Percentiles rank a stretch among this genome's conserved stretches.
phyloP scores from a whole-genome alignment of 1,140 invertebrate species.

The Cheumatopsyche charites region DNA sequence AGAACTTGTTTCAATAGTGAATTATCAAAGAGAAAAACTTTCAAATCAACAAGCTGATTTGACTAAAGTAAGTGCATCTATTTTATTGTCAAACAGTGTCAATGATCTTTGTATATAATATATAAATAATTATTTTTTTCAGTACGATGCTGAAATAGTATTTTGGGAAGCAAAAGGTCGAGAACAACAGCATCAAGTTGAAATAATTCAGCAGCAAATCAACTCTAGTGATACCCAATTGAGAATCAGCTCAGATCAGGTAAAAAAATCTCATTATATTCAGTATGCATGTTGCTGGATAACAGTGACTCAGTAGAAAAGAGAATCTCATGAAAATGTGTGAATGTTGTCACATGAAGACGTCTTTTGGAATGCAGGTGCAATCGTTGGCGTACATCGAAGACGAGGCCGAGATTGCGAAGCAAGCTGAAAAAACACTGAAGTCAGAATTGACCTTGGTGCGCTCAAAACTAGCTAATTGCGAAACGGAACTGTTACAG shows the following conservation, averaged over 20 bases:
- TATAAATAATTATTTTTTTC: too few species aligned
- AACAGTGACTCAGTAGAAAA: neutral
- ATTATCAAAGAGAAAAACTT: slow-evolving; percentile 88
- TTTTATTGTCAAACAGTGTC: too few species aligned
- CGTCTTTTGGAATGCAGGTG: slow-evolving; percentile 59
- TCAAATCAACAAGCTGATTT: slow-evolving; percentile 87
- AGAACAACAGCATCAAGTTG: slow-evolving; percentile 83
- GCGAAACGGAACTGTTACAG: slow-evolving; percentile 85
- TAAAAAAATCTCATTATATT: slow-evolving; percentile 49
- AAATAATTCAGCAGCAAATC: slow-evolving; percentile 82
- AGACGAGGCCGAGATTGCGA: slow-evolving; percentile 86
- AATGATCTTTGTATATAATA: too few species aligned
- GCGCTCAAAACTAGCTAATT: slow-evolving; percentile 82
- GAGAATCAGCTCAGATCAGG: slow-evolving; percentile 78
- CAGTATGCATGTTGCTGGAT: too few species aligned
- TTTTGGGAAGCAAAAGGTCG: slow-evolving; percentile 87
- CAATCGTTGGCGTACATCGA: slow-evolving; percentile 80
- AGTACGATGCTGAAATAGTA: slow-evolving; percentile 88
- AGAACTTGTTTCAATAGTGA: slow-evolving; percentile 84
- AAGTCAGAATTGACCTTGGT: slow-evolving; percentile 84
- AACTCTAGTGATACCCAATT: slow-evolving; percentile 76
- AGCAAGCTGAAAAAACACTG: slow-evolving; percentile 84
- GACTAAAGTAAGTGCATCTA: slow-evolving; percentile 71
- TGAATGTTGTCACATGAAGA: slow-evolving; percentile 1
- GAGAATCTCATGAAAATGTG: neutral